Conservation (phyloP, 2,888 invertebrate species). For the Pollenia labialis region DNA sequence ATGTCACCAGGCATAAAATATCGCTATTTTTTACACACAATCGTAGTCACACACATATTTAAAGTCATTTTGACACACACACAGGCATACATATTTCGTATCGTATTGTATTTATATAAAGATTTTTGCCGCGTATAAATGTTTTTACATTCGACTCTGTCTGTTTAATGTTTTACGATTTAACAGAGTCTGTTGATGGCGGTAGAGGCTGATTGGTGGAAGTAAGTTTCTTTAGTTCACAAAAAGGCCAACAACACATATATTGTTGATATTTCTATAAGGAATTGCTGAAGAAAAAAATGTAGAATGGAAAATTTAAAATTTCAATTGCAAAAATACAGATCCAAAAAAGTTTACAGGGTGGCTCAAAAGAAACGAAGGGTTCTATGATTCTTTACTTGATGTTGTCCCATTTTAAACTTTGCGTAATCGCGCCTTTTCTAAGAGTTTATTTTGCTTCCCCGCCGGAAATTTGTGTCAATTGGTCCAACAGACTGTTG, state of each 20-base stretch:
- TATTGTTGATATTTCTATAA: conserved; percentile 51
- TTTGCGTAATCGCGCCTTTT: too few species aligned
- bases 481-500: too few species aligned
- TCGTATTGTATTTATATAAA: conserved; percentile 16
- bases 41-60: not conserved
- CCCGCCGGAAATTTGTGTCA: too few species aligned
- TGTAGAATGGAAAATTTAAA: conserved; percentile 69
- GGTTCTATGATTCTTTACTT: too few species aligned
- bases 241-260: conserved; percentile 43
- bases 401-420: too few species aligned
- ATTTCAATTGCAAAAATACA: conserved; percentile 51
- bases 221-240: conserved; percentile 37
- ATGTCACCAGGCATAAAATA: conserved; percentile 73
- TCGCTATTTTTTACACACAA: conserved; percentile 39
- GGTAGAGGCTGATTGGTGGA: conserved; percentile 21
- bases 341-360: not conserved
- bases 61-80: not conserved
- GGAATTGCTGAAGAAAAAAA: conserved; percentile 47
- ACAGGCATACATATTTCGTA: not conserved
- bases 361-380: too few species aligned
- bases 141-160: conserved; percentile 36
- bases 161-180: conserved; percentile 62
- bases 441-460: too few species aligned
- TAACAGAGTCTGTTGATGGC: conserved; percentile 45
- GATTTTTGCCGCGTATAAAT: conserved; percentile 31